phyloP scores from a whole-genome alignment of 92 coral and sea anemone species.

The Umimayanthus chanpuru region DNA sequence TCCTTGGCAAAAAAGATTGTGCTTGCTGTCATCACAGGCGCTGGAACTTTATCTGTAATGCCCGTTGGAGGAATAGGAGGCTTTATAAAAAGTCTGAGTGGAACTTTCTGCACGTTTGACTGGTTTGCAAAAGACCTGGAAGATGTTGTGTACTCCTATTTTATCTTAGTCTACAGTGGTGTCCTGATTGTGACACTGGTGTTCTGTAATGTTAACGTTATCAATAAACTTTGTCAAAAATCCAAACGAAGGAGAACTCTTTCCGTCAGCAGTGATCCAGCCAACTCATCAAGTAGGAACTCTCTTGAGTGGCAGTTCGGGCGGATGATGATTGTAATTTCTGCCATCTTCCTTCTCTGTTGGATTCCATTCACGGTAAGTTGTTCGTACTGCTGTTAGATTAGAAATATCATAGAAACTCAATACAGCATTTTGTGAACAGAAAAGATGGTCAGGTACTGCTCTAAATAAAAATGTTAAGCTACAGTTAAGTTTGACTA shows the following conservation, averaged over 20 bases:
- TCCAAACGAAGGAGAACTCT: neutral
- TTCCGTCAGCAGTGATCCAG: neutral
- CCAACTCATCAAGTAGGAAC: neutral
- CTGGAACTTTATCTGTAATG: neutral
- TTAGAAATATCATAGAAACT: too few relatives aligned
- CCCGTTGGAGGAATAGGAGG: slow-evolving; percentile 5
- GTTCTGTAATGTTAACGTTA: slow-evolving; percentile 11
- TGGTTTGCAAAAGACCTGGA: neutral
- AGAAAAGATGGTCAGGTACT: too few relatives aligned
- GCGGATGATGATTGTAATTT: neutral
- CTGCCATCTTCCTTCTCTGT: slow-evolving; percentile 3
- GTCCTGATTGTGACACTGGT: neutral
- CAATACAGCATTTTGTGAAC: too few relatives aligned
- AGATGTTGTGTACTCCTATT: slow-evolving; percentile 2
- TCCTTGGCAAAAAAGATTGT: neutral
- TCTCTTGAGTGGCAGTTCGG: slow-evolving; percentile 12
- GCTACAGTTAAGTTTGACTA: too few relatives aligned
- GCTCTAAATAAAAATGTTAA: too few relatives aligned
- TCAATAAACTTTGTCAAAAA: neutral
- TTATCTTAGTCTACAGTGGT: neutral
- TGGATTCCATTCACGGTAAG: slow-evolving; percentile 24
- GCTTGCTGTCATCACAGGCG: neutral
- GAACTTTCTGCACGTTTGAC: slow-evolving; percentile 3
- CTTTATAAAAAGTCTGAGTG: neutral
- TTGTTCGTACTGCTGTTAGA: too few relatives aligned